Conservation (phyloP, 2,113 vertebrate genomes). For the Chaetorhynchus papuensis region DNA sequence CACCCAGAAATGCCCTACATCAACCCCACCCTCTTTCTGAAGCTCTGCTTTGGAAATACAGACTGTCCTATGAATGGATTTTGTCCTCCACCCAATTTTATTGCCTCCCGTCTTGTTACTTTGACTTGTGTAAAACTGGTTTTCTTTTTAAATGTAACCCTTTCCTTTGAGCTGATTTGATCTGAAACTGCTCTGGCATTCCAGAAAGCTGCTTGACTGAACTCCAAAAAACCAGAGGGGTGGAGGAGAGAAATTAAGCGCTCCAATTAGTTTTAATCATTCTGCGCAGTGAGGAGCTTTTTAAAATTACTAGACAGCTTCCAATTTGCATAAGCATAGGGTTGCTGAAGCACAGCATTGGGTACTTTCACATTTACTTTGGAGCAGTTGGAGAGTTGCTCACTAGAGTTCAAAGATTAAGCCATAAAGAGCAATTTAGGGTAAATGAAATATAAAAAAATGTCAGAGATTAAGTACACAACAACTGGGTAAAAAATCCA, state of each 20-base stretch:
- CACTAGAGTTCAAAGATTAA: conserved; percentile 48
- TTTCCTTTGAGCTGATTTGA: conserved; percentile 34
- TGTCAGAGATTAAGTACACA: background rate
- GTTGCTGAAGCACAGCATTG: background rate
- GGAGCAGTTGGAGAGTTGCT: background rate
- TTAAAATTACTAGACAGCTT: conserved; percentile 50
- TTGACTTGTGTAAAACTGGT: background rate
- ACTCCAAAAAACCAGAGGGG: conserved; percentile 37
- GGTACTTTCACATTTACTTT: conserved; percentile 21
- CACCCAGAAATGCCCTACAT: background rate
- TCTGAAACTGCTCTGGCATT: conserved; percentile 27
- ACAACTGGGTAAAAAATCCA: conserved; percentile 7
- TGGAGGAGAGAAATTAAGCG: conserved; percentile 59
- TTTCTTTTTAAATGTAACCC: background rate
- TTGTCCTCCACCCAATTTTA: background rate
- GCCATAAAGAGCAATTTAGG: background rate
- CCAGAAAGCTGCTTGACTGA: conserved; percentile 55
- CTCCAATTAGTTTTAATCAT: conserved; percentile 67
- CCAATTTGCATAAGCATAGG: conserved; percentile 39
- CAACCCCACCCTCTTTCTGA: background rate
- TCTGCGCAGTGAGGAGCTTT: conserved; percentile 22
- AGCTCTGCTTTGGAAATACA: background rate
- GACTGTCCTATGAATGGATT: background rate
- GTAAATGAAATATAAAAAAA: conserved; percentile 3
- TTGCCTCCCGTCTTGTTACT: background rate